Evolutionary conservation across 2,113 vertebrate species (phyloP).

Genomic region (Nannobrachium achirus): DNA sequence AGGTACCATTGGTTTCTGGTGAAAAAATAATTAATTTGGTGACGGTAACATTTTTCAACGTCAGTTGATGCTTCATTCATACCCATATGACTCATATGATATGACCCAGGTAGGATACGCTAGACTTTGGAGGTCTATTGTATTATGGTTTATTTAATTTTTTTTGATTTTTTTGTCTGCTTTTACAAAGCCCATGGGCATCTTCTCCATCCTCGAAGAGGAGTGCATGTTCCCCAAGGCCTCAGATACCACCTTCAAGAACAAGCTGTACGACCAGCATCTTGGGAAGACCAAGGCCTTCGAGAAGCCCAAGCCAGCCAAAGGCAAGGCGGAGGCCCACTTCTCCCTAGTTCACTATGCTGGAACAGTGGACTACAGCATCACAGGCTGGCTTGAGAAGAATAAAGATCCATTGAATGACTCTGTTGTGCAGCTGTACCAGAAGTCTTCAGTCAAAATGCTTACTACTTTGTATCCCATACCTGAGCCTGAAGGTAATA

Average conservation of each 20-base stretch:
- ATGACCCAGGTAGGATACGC: too few species aligned
- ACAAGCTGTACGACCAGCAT: constrained; percentile 42
- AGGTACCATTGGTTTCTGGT: too few species aligned
- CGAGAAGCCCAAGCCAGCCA: constrained; percentile 47
- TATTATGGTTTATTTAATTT: too few species aligned
- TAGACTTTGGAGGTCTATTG: too few species aligned
- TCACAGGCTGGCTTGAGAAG: constrained; percentile 47
- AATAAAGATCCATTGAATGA: constrained; percentile 63
- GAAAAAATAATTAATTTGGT: too few species aligned
- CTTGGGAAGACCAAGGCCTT: constrained; percentile 26
- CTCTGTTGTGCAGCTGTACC: constrained; percentile 54
- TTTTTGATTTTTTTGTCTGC: too few species aligned
- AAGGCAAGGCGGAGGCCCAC: constrained; percentile 53
- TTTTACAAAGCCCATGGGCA: constrained; percentile 57
- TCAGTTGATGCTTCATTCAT: too few species aligned
- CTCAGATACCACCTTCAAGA: constrained; percentile 47
- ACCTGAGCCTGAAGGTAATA: constrained; percentile 33
- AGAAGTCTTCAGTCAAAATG: constrained; percentile 49
- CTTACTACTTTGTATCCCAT: constrained; percentile 31
- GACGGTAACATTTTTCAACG: too few species aligned
- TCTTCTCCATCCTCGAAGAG: constrained; percentile 59
- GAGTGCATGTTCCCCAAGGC: constrained; percentile 61
- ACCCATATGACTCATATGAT: too few species aligned
- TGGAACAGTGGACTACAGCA: too few species aligned
- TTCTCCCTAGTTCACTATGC: too few species aligned